phyloP scores from a whole-genome alignment of 2,113 vertebrate species.

The Alectura lathami region DNA sequence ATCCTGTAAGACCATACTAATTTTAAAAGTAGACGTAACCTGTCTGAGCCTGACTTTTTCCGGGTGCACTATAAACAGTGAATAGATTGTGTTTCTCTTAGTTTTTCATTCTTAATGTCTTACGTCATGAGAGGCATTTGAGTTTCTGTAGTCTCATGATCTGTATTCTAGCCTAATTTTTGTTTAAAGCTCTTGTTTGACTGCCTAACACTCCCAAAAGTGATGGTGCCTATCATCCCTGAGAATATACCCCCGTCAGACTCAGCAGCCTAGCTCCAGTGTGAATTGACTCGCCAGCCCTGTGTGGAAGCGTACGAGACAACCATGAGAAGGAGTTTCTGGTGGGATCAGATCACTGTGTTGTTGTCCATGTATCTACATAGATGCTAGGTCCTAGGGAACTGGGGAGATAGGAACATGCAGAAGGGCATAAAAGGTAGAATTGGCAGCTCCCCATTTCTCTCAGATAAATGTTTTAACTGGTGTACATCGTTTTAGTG shows the following conservation, averaged over 20 bases:
- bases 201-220: not conserved
- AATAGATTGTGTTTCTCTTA: not conserved
- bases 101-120: not conserved
- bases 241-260: not conserved
- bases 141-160: not conserved
- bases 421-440: not conserved
- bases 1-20: not conserved
- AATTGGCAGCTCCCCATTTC: not conserved
- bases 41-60: rapidly evolving
- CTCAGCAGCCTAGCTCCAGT: not conserved
- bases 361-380: not conserved
- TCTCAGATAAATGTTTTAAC: not conserved
- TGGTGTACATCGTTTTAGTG: not conserved
- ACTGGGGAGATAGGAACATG: not conserved
- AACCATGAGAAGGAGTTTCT: not conserved
- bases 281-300: not conserved
- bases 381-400: not conserved
- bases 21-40: not conserved
- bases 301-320: not conserved
- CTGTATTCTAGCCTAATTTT: not conserved
- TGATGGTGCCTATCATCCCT: not conserved
- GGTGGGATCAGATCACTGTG: not conserved
- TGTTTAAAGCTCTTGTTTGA: not conserved
- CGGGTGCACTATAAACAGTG: not conserved
- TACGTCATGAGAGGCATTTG: rapidly evolving